A percentile compares a stretch with the other conserved stretches of the same genome.
Conservation (phyloP, 2,797 vertebrate genomes). For the Bryconaethiops microstoma region DNA sequence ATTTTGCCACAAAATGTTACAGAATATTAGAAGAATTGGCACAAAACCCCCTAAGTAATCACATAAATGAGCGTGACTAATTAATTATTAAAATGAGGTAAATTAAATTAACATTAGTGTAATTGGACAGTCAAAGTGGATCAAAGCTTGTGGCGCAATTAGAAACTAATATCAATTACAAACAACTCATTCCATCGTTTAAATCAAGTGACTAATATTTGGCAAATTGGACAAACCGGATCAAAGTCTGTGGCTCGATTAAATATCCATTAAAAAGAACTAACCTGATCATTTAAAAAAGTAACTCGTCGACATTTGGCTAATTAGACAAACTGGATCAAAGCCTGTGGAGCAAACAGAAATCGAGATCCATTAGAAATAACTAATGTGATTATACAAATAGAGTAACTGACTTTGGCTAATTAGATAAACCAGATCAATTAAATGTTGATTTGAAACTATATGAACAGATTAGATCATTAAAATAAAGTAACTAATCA, state of each 20-base stretch:
- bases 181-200: not conserved
- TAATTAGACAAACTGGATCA: not conserved
- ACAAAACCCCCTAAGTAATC: not conserved
- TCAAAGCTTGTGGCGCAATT: not conserved
- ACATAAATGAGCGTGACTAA: not conserved
- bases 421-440: not conserved
- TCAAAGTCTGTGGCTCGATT: not conserved
- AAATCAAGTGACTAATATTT: not conserved
- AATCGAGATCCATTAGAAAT: not conserved
- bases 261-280: not conserved
- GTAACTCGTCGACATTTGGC: not conserved
- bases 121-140: not conserved
- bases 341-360: not conserved
- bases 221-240: not conserved
- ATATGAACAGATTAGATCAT: not conserved
- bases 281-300: not conserved
- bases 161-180: not conserved
- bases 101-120: not conserved
- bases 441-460: no score
- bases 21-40: conserved; percentile 39
- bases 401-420: not conserved
- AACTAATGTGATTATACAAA: not conserved
- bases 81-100: conserved; percentile 9
- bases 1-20: conserved; percentile 49
- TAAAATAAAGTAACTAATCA: not conserved